phyloP scores from a whole-genome alignment of 2,797 vertebrate species.

The Spizella passerina region DNA sequence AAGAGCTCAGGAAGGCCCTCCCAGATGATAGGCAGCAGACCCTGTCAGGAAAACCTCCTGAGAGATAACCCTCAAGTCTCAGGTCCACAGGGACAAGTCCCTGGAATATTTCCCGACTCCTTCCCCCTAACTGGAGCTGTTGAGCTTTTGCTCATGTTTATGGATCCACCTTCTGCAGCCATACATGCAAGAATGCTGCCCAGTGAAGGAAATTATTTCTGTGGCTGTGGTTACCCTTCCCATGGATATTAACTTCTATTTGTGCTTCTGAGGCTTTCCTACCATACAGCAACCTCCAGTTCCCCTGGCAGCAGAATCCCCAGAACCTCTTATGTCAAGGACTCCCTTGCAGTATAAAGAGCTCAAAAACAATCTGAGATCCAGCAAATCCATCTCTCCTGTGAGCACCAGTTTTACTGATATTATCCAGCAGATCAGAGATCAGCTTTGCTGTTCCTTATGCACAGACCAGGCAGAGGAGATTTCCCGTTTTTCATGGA shows the following conservation, averaged over 20 bases:
- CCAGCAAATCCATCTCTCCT: not conserved
- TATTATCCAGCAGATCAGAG: not conserved
- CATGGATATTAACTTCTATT: not conserved
- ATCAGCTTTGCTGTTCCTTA: not conserved
- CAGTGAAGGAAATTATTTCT: not conserved
- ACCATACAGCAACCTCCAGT: not conserved
- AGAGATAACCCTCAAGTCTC: constrained; percentile 17
- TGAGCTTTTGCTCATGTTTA: not conserved
- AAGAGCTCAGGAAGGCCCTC: constrained; percentile 47
- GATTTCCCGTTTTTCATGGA: not conserved
- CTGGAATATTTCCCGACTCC: not conserved
- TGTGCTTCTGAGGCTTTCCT: not conserved
- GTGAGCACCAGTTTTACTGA: not conserved
- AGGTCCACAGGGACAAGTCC: not conserved
- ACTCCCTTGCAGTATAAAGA: not conserved
- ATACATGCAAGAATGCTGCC: not conserved
- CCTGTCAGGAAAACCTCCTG: constrained; percentile 32
- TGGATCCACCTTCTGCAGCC: not conserved
- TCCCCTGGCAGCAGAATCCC: not conserved
- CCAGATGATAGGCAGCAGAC: not conserved
- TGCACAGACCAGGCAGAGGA: fast-evolving
- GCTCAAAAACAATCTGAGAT: not conserved
- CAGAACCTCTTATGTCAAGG: not conserved
- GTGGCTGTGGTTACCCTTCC: not conserved
- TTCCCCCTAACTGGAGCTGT: not conserved